Conservation (phyloP, 2,888 invertebrate genomes). For the Hybos culiciformis region DNA sequence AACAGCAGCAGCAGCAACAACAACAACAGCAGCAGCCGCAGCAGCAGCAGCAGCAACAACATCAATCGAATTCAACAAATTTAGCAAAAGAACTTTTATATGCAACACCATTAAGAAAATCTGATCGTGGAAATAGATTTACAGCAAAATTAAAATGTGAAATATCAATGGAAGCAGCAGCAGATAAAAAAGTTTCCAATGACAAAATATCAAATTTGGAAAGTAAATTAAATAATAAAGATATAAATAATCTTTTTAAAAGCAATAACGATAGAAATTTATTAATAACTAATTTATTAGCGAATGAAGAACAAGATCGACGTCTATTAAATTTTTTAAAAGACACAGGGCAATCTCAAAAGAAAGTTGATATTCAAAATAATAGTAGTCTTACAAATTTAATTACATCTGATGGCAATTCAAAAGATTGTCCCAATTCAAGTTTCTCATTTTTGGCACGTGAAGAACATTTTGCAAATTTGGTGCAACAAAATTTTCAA, state of each 20-base stretch:
- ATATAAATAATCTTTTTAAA: constrained; percentile 26
- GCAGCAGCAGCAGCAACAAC: constrained; percentile 9
- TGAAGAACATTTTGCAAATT: constrained; percentile 36
- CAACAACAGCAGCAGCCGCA: constrained; percentile 13
- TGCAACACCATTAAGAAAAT: constrained; percentile 34
- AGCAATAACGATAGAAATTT: constrained; percentile 11
- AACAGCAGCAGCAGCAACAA: constrained; percentile 25
- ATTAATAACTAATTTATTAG: not conserved
- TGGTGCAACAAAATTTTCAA: constrained; percentile 34
- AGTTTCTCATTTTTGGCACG: constrained; percentile 36
- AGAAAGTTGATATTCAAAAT: constrained; percentile 32
- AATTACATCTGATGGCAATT: no score
- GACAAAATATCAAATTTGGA: constrained; percentile 29
- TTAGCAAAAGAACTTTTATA: constrained; percentile 34
- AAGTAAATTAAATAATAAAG: constrained; percentile 25
- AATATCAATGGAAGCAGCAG: no score
- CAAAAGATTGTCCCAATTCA: constrained; percentile 34
- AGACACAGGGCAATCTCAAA: constrained; percentile 35
- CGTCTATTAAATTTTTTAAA: constrained; percentile 35
- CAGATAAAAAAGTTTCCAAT: constrained; percentile 14
- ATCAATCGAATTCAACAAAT: constrained; percentile 16
- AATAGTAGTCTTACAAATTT: no score
- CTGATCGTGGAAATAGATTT: constrained; percentile 23
- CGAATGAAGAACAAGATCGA: constrained; percentile 21
- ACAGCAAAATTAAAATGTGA: not conserved